Percentiles rank a stretch among this genome's conserved stretches.
Evolutionary conservation across 1,140 invertebrate genomes (phyloP).

Genomic region (Saccostrea glomerata): DNA sequence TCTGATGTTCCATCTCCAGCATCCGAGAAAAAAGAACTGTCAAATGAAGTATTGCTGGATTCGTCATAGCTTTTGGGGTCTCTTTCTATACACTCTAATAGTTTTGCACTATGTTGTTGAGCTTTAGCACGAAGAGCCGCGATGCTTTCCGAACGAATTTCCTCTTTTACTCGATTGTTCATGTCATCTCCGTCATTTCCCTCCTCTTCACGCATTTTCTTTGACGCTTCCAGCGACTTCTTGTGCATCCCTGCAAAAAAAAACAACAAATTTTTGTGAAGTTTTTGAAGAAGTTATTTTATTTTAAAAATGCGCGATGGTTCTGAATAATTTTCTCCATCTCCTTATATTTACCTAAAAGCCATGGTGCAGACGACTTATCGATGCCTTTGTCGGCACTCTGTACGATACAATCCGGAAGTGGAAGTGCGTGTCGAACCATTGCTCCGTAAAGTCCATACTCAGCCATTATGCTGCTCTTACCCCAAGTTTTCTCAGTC

Average conservation of each 20-base stretch:
- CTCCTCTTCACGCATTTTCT: slow-evolving; percentile 88
- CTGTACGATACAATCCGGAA: slow-evolving; percentile 98
- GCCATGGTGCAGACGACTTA: slow-evolving; percentile 97
- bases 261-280: background rate
- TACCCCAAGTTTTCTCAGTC: slow-evolving; percentile 99
- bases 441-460: slow-evolving; percentile 99
- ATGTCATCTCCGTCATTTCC: slow-evolving; percentile 65
- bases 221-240: slow-evolving; percentile 97
- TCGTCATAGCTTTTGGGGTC: slow-evolving; percentile 35
- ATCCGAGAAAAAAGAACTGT: slow-evolving; percentile 57
- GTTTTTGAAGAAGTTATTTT: background rate
- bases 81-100: slow-evolving; percentile 53
- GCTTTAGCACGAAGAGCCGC: slow-evolving; percentile 95
- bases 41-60: slow-evolving; percentile 55
- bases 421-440: slow-evolving; percentile 97
- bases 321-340: background rate
- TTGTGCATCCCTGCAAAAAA: slow-evolving; percentile 94
- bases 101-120: slow-evolving; percentile 90
- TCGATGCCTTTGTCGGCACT: slow-evolving; percentile 89
- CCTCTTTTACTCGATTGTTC: slow-evolving; percentile 57
- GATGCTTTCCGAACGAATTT: slow-evolving; percentile 84
- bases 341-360: slow-evolving; percentile 88
- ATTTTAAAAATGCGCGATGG: background rate
- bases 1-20: slow-evolving; percentile 39
- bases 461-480: slow-evolving; percentile 99